Conservation (phyloP, 2,888 invertebrate species). For the Diploptera punctata region DNA sequence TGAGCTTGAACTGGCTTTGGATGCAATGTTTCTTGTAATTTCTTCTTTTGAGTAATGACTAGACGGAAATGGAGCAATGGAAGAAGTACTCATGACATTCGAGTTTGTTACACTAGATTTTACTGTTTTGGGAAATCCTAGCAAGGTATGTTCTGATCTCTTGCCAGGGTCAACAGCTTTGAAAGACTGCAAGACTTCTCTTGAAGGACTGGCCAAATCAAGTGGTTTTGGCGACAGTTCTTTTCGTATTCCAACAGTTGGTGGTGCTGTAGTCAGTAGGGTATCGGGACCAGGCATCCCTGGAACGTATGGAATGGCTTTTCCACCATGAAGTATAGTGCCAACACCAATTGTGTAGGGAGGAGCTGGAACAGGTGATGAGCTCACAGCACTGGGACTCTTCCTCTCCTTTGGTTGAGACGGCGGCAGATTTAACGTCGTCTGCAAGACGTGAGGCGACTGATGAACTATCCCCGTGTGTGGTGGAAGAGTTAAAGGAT, state of each 20-base stretch:
- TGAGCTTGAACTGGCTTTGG: background rate
- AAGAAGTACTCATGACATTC: background rate
- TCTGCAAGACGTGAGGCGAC: background rate
- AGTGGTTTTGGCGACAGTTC: conserved; percentile 45
- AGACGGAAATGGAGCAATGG: background rate
- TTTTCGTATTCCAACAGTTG: background rate
- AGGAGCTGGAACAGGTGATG: conserved; percentile 13
- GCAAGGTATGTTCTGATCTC: background rate
- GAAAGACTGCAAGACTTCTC: conserved; percentile 45
- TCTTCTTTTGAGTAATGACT: conserved; percentile 13
- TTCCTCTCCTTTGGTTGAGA: conserved; percentile 6
- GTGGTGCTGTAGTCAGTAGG: conserved; percentile 50
- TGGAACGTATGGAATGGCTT: conserved; percentile 84
- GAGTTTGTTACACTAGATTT: background rate
- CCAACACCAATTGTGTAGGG: conserved; percentile 61
- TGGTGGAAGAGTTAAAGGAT: conserved; percentile 66
- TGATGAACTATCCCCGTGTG: conserved; percentile 27
- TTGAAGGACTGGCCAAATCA: conserved; percentile 51
- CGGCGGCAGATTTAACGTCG: background rate
- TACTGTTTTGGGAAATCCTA: background rate
- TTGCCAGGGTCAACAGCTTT: background rate
- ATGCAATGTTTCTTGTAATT: background rate
- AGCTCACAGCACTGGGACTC: background rate
- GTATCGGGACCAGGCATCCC: conserved; percentile 86
- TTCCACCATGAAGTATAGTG: conserved; percentile 72